Evolutionary conservation across 2,797 vertebrate species (phyloP).

Genomic region (Squalus acanthias): DNA sequence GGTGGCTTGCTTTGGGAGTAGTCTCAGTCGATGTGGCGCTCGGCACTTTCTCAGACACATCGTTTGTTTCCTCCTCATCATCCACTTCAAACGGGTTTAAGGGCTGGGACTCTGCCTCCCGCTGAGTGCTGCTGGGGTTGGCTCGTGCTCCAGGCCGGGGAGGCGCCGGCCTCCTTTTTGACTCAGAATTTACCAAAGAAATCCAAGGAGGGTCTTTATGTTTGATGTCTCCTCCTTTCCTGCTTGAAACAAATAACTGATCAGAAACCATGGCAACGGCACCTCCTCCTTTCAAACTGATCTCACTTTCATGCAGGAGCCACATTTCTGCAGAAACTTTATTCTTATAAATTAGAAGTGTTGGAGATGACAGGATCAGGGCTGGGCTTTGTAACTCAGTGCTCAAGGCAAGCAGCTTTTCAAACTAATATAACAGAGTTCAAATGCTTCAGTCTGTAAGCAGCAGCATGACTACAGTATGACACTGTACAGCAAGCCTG

Average conservation of each 20-base stretch:
- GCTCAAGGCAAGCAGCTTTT: not conserved
- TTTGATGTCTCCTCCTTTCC: conserved; percentile 32
- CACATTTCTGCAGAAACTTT: not conserved
- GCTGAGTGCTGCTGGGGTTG: not conserved
- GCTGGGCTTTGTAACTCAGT: not conserved
- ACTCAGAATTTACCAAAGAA: conserved; percentile 78
- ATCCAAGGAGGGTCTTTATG: conserved; percentile 92
- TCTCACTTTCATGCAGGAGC: not conserved
- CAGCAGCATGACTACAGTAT: not conserved
- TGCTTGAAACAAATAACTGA: not conserved
- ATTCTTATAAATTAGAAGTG: not conserved
- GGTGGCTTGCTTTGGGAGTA: conserved; percentile 63
- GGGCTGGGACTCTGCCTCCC: conserved; percentile 40
- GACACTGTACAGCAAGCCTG: not conserved
- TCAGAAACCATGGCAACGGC: not conserved
- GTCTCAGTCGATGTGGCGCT: conserved; percentile 51
- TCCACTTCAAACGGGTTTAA: conserved; percentile 89
- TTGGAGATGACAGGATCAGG: not conserved
- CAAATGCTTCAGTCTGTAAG: not conserved
- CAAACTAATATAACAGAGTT: not conserved
- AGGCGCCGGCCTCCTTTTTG: conserved; percentile 79
- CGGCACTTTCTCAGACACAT: conserved; percentile 37
- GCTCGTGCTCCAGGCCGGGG: conserved; percentile 51
- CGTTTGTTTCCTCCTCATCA: conserved; percentile 52
- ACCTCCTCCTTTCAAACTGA: not conserved